A percentile compares a stretch with the other conserved stretches of the same genome.
Conservation (phyloP, 1,140 invertebrate species). For the Branchinecta lynchi region DNA sequence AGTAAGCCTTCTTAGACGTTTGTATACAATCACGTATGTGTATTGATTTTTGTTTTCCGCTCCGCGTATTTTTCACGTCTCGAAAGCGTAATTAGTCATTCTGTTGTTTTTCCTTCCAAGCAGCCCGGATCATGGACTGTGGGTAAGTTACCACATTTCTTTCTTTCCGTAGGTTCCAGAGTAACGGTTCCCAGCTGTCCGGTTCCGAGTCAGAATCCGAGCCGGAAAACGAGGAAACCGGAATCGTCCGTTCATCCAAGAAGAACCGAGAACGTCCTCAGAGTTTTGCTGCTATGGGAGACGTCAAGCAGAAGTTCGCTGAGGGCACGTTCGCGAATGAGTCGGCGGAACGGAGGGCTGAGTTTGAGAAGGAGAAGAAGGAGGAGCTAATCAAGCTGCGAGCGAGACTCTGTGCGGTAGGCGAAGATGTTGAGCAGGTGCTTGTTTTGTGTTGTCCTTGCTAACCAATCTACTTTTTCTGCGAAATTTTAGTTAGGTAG, state of each 20-base stretch:
- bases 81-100: no score
- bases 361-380: slow-evolving; percentile 60
- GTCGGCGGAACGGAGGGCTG: slow-evolving; percentile 36
- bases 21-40: no score
- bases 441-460: not conserved
- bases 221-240: slow-evolving; percentile 21
- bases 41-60: no score
- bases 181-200: not conserved
- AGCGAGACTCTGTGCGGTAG: slow-evolving; percentile 61
- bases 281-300: slow-evolving; percentile 65
- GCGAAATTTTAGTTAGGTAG: no score
- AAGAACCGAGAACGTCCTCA: slow-evolving; percentile 47
- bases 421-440: slow-evolving; percentile 21
- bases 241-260: slow-evolving; percentile 23
- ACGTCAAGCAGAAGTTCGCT: slow-evolving; percentile 39
- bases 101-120: no score
- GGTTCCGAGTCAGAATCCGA: slow-evolving; percentile 15
- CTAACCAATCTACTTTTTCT: not conserved
- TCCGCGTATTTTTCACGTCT: no score
- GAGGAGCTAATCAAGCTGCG: slow-evolving; percentile 71
- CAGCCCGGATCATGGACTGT: no score
- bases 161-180: not conserved
- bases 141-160: no score
- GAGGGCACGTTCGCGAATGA: slow-evolving; percentile 43
- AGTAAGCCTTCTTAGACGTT: no score